Evolutionary conservation across 2,113 vertebrate species (phyloP).

Genomic region (Australoheros scitulus): DNA sequence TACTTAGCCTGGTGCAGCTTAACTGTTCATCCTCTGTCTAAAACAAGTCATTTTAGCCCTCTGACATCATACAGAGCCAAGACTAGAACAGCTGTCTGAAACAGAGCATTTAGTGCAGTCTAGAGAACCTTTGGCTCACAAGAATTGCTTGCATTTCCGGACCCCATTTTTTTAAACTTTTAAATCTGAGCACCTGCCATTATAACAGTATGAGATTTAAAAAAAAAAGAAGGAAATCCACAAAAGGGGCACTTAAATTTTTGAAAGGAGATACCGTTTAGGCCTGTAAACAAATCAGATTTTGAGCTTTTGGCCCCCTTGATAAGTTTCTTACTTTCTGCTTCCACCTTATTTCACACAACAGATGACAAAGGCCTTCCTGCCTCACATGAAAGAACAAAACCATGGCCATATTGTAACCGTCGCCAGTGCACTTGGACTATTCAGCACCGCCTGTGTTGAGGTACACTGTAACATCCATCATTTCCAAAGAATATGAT

Average conservation of each 20-base stretch:
- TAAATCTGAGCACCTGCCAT: not conserved
- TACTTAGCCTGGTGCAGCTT: not conserved
- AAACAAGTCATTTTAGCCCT: not conserved
- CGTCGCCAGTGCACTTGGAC: constrained; percentile 64
- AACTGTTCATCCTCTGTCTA: not conserved
- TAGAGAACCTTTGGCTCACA: not conserved
- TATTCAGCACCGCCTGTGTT: constrained; percentile 71
- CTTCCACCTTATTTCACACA: not conserved
- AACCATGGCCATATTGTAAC: constrained; percentile 69
- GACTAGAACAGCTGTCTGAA: not conserved
- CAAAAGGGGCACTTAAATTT: not conserved
- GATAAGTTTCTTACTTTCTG: not conserved
- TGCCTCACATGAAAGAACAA: constrained; percentile 68
- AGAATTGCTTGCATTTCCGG: not conserved
- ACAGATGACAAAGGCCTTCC: constrained; percentile 75
- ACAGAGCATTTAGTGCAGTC: not conserved
- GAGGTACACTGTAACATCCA: constrained; percentile 57
- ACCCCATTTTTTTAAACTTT: not conserved
- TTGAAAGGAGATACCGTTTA: not conserved
- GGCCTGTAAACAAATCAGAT: not conserved
- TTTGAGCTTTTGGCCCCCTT: not conserved
- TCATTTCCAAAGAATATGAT: not conserved
- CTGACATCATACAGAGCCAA: not conserved
- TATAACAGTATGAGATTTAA: not conserved
- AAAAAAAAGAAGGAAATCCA: not conserved